These are phyloP conservation scores for Meteorus colon DNA, from an alignment of 2,888 invertebrate genomes.

Conservation along the genomic window DNA sequence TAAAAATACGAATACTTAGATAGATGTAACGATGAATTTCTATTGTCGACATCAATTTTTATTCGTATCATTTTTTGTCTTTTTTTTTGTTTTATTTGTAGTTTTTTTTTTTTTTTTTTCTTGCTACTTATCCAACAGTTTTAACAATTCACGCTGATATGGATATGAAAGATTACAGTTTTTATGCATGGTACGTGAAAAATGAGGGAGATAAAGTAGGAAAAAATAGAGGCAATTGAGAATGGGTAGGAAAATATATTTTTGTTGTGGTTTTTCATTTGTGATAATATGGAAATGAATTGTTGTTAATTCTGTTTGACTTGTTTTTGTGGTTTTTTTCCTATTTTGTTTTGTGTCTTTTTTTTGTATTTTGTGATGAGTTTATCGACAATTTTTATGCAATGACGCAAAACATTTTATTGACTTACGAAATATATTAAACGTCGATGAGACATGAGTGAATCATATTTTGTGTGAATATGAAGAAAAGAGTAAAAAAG, in stretches of 20 bases:
- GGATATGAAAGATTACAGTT: background rate
- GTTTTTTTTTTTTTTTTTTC: slow-evolving; percentile 1
- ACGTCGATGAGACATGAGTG: too few relatives aligned
- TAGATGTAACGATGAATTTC: background rate
- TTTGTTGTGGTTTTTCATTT: background rate
- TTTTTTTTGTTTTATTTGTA: background rate
- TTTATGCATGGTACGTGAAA: slow-evolving; percentile 19
- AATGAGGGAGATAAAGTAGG: slow-evolving; percentile 18
- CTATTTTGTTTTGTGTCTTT: too few relatives aligned
- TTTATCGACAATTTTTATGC: too few relatives aligned
- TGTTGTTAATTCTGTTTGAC: too few relatives aligned
- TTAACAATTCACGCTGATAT: background rate
- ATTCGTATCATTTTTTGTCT: background rate
- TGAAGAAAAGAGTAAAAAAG: too few relatives aligned
- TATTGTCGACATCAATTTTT: background rate
- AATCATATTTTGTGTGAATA: too few relatives aligned
- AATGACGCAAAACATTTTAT: too few relatives aligned
- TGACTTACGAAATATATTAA: too few relatives aligned
- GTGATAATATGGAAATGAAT: too few relatives aligned
- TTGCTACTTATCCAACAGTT: background rate
- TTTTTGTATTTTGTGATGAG: too few relatives aligned
- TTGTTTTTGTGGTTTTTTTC: too few relatives aligned
- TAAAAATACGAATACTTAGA: too few relatives aligned
- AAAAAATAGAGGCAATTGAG: background rate
- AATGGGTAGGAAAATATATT: background rate